Conservation (phyloP, 2,888 invertebrate species). For the Calameuta pallipes region DNA sequence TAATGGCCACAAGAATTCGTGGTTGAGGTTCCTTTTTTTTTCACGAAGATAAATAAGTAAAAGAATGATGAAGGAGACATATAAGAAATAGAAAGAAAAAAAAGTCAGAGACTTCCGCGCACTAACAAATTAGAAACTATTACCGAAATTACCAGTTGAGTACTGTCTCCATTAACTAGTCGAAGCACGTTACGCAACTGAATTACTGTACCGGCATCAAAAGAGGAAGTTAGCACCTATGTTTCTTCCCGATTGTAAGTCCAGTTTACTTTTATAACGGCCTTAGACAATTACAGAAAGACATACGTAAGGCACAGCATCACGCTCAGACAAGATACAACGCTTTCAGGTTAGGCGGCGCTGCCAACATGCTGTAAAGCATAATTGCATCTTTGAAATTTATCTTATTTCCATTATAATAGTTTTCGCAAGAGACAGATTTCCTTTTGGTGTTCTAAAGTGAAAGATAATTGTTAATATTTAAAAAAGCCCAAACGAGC, state of each 20-base stretch:
- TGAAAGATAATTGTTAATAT: neutral
- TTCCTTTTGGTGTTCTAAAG: neutral
- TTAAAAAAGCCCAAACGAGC: neutral
- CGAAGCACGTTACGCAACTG: neutral
- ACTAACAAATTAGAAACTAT: neutral
- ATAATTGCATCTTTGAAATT: neutral
- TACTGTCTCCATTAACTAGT: neutral
- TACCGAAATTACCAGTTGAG: conserved; percentile 1
- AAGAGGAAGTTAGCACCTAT: conserved; percentile 10
- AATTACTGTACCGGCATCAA: neutral
- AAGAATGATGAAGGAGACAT: neutral
- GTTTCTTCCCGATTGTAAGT: conserved; percentile 12
- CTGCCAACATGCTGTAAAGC: neutral
- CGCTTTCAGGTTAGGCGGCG: neutral
- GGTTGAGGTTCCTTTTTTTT: neutral
- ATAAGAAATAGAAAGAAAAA: neutral
- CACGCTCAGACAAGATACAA: neutral
- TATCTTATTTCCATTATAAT: neutral
- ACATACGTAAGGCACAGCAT: neutral
- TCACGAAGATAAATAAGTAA: neutral
- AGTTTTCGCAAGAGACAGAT: neutral
- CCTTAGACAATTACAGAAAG: conserved; percentile 34
- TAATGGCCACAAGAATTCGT: neutral
- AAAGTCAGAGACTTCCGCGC: neutral
- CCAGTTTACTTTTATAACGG: conserved; percentile 33